phyloP scores from a whole-genome alignment of 2,113 vertebrate genomes.

The Mohoua ochrocephala region DNA sequence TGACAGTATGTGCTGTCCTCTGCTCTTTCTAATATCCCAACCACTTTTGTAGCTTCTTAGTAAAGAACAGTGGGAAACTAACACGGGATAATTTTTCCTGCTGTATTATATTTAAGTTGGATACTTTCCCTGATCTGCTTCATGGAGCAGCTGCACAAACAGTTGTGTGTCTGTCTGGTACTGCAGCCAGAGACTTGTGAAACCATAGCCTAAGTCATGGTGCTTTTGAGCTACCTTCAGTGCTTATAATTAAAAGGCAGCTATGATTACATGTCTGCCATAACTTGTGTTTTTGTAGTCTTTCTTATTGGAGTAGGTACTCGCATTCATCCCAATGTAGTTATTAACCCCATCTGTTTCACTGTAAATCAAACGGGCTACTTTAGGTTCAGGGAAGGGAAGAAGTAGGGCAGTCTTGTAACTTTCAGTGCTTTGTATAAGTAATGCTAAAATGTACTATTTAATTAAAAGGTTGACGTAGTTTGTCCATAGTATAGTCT shows the following conservation, averaged over 20 bases:
- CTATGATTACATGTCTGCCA: neutral
- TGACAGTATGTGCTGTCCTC: neutral
- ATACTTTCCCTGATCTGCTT: neutral
- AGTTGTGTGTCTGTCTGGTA: neutral
- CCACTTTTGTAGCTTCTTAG: neutral
- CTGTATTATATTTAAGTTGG: neutral
- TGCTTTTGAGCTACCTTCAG: neutral
- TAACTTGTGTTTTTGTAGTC: neutral
- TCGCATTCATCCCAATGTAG: neutral
- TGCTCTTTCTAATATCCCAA: neutral
- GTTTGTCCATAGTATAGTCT: neutral
- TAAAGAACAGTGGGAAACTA: neutral
- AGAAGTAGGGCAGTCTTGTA: neutral
- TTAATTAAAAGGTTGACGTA: neutral
- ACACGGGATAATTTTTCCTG: neutral
- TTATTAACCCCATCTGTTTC: neutral
- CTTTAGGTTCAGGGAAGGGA: neutral
- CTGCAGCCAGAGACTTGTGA: neutral
- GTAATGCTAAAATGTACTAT: neutral
- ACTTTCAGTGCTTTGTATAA: neutral
- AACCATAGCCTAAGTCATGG: neutral
- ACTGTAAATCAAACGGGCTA: neutral
- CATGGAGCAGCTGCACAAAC: conserved; percentile 9
- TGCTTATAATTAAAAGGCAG: neutral
- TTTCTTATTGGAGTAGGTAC: neutral